These are phyloP conservation scores for Rhinoraja longicauda DNA, from an alignment of 2,797 vertebrate genomes.

Conservation along the genomic window DNA sequence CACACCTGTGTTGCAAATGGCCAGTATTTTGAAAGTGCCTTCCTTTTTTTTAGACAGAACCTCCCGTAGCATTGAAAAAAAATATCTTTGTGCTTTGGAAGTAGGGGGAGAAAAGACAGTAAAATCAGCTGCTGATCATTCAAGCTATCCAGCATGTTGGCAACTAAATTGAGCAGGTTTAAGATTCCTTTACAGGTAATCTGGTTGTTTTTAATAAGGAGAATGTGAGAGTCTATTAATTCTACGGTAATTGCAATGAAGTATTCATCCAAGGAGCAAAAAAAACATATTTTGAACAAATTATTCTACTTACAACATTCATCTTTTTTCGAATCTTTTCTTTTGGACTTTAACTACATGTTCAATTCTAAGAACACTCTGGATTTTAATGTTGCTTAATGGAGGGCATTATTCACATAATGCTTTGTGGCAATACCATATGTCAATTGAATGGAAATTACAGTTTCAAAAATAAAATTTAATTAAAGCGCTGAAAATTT, in stretches of 20 bases:
- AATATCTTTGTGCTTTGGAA: background rate
- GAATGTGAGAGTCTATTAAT: background rate
- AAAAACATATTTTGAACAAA: background rate
- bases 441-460: constrained; percentile 8
- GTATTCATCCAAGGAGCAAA: background rate
- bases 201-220: background rate
- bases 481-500: background rate
- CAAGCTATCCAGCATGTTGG: background rate
- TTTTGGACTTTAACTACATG: background rate
- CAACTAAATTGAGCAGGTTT: background rate
- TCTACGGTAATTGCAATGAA: background rate
- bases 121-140: background rate
- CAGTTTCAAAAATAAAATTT: background rate
- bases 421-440: background rate
- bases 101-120: background rate
- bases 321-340: background rate
- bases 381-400: background rate
- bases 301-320: background rate
- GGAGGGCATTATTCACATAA: background rate
- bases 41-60: background rate
- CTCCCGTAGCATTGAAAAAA: too few species aligned
- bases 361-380: background rate
- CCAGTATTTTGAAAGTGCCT: background rate
- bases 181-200: background rate
- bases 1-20: background rate